A percentile compares a stretch with the other conserved stretches of the same genome.
These are phyloP conservation scores for Apotomis capreana DNA, from an alignment of 2,888 invertebrate genomes.

Conservation along the genomic window DNA sequence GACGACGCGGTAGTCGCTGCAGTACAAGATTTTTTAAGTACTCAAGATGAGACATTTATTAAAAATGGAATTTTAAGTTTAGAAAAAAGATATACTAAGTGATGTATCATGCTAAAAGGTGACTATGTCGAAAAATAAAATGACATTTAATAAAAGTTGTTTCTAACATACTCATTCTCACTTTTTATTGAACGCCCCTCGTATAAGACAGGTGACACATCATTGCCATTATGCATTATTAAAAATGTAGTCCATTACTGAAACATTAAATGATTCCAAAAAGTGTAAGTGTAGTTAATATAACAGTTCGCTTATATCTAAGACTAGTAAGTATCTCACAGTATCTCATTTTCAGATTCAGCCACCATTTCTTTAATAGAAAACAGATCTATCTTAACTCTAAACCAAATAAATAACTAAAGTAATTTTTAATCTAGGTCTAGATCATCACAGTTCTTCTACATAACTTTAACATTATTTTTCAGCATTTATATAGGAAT, in stretches of 20 bases:
- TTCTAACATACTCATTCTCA: too few relatives aligned
- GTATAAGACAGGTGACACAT: not conserved
- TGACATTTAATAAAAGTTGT: too few relatives aligned
- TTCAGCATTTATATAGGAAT: not conserved
- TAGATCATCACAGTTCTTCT: conserved; percentile 23
- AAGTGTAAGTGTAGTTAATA: not conserved
- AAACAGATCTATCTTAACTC: not conserved
- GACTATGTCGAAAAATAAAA: too few relatives aligned
- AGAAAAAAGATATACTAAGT: too few relatives aligned
- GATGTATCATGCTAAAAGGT: too few relatives aligned
- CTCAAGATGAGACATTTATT: too few relatives aligned
- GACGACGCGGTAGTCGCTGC: too few relatives aligned
- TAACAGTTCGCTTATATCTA: conserved; percentile 16
- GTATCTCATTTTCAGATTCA: conserved; percentile 17
- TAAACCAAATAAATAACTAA: conserved; percentile 3
- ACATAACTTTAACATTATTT: conserved; percentile 1
- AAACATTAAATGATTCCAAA: not conserved
- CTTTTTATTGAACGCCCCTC: too few relatives aligned
- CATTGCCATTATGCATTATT: too few relatives aligned
- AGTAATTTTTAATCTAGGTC: conserved; percentile 16
- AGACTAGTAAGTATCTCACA: conserved; percentile 20
- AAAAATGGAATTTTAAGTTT: too few relatives aligned
- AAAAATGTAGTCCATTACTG: not conserved
- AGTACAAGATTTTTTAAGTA: too few relatives aligned
- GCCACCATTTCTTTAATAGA: not conserved